A percentile compares a stretch with the other conserved stretches of the same genome.
These are phyloP conservation scores for Pollenia angustigena DNA, from an alignment of 2,888 invertebrate species.

Conservation along the genomic window DNA sequence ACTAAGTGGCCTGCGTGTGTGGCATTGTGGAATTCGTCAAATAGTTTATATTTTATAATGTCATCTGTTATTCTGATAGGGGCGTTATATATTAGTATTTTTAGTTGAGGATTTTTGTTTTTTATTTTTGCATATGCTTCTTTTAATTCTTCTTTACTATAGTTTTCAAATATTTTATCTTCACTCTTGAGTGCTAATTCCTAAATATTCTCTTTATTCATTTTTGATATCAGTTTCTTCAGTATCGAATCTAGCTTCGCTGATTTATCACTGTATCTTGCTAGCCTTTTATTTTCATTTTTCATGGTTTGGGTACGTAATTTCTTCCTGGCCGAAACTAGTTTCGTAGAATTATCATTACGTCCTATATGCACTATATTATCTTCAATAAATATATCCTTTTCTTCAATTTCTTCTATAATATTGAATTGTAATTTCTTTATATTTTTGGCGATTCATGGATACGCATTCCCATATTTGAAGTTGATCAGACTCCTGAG, in stretches of 20 bases:
- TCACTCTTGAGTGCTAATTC: too few species aligned
- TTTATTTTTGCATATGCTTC: conserved; percentile 22
- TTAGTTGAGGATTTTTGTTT: conserved; percentile 27
- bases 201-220: too few species aligned
- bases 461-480: conserved; percentile 26
- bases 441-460: conserved; percentile 23
- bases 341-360: conserved; percentile 27
- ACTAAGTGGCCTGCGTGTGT: conserved; percentile 31
- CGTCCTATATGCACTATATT: conserved; percentile 29
- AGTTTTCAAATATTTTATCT: conserved; percentile 9
- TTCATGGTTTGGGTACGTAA: background rate
- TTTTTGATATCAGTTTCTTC: too few species aligned
- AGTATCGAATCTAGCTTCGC: too few species aligned
- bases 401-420: background rate
- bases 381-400: conserved; percentile 10
- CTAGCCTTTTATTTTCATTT: too few species aligned
- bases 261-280: too few species aligned
- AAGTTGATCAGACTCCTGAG: conserved; percentile 39
- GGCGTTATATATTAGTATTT: conserved; percentile 32
- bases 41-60: conserved; percentile 23
- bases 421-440: conserved; percentile 15
- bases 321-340: background rate
- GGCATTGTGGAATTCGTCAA: conserved; percentile 25
- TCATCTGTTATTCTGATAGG: conserved; percentile 23
- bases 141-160: conserved; percentile 4